These are phyloP conservation scores for Cantharis lateralis DNA, from an alignment of 2,888 invertebrate species.

Conservation along the genomic window DNA sequence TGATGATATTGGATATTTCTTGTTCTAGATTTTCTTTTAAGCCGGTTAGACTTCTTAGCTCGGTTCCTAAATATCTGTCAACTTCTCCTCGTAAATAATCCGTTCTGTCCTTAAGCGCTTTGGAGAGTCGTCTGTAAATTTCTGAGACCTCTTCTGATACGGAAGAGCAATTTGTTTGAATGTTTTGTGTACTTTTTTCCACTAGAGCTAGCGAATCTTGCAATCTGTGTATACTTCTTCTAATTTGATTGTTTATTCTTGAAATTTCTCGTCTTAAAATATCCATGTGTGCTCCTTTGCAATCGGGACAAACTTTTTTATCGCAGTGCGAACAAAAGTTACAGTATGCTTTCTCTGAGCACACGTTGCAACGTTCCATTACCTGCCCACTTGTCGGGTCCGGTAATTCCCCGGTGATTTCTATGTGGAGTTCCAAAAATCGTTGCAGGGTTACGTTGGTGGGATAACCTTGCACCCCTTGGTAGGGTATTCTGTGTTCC, in stretches of 20 bases:
- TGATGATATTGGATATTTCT: constrained; percentile 93
- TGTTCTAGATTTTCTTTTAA: constrained; percentile 92
- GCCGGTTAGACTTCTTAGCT: constrained; percentile 82
- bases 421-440: constrained; percentile 91
- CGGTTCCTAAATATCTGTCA: constrained; percentile 88
- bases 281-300: constrained; percentile 95
- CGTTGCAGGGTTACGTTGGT: constrained; percentile 95
- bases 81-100: constrained; percentile 87
- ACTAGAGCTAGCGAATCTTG: constrained; percentile 84
- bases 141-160: constrained; percentile 95
- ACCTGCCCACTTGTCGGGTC: constrained; percentile 90
- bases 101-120: constrained; percentile 88
- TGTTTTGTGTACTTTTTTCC: constrained; percentile 85
- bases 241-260: constrained; percentile 61
- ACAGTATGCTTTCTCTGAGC: constrained; percentile 90
- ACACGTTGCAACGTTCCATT: constrained; percentile 92
- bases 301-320: constrained; percentile 95
- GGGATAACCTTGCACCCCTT: constrained; percentile 92
- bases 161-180: constrained; percentile 87
- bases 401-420: constrained; percentile 88
- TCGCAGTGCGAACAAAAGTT: constrained; percentile 94
- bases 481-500: constrained; percentile 94
- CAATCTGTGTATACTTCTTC: constrained; percentile 84
- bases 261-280: constrained; percentile 75
- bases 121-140: constrained; percentile 83